Conservation (phyloP, 2,113 vertebrate genomes). For the Haplochromis burtoni region DNA sequence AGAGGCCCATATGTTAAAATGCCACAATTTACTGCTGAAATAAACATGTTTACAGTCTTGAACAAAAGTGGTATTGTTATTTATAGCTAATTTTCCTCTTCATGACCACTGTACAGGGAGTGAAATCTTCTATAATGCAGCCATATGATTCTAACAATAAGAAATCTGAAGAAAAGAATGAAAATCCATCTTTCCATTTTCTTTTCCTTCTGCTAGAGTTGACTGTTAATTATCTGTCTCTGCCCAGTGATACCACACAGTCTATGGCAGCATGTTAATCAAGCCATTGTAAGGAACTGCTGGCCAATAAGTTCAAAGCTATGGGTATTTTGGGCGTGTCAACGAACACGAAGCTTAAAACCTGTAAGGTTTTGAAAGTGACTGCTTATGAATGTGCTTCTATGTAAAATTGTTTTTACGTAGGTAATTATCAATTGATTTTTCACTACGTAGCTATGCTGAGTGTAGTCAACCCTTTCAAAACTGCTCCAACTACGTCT, state of each 20-base stretch:
- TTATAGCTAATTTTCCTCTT: rapidly evolving
- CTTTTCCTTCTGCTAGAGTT: not conserved
- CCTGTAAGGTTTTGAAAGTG: not conserved
- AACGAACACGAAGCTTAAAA: not conserved
- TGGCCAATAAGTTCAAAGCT: not conserved
- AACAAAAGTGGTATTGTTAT: not conserved
- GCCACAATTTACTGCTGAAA: not conserved
- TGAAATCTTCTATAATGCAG: not conserved
- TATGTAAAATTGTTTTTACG: not conserved
- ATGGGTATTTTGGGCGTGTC: not conserved
- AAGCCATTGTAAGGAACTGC: not conserved
- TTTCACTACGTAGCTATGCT: not conserved
- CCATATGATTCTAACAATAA: not conserved
- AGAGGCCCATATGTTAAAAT: not conserved
- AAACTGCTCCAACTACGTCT: rapidly evolving
- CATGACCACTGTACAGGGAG: not conserved
- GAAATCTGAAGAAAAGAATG: rapidly evolving
- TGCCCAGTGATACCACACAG: not conserved
- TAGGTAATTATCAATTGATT: not conserved
- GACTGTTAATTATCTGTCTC: rapidly evolving
- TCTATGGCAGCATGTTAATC: not conserved
- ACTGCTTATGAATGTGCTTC: not conserved
- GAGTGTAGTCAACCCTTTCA: not conserved
- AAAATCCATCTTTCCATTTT: not conserved
- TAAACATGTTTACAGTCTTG: not conserved